Evolutionary conservation across 2,797 vertebrate genomes (phyloP).

Genomic region (Serranus cabrilla): DNA sequence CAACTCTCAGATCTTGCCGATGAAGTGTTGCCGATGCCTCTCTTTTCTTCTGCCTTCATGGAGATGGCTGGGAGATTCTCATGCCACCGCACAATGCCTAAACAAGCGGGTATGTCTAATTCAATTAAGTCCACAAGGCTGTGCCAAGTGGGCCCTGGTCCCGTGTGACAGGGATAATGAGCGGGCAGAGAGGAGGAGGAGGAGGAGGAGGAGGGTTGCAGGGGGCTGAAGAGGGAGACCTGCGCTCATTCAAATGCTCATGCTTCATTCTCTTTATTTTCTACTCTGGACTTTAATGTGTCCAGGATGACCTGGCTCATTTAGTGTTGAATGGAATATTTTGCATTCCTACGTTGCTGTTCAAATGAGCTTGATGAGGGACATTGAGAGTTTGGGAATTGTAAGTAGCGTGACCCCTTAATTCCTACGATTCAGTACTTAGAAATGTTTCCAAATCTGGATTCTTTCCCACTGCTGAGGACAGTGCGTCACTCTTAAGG

Average conservation of each 20-base stretch:
- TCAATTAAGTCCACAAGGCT: conserved; percentile 88
- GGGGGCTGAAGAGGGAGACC: conserved; percentile 57
- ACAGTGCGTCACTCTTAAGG: conserved; percentile 38
- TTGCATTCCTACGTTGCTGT: conserved; percentile 76
- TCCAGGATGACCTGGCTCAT: conserved; percentile 76
- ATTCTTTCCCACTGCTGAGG: conserved; percentile 52
- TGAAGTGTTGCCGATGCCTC: conserved; percentile 83
- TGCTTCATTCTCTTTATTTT: conserved; percentile 67
- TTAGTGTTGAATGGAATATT: conserved; percentile 78
- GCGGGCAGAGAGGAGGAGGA: conserved; percentile 70
- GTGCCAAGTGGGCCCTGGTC: conserved; percentile 86
- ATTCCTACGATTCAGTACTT: conserved; percentile 59
- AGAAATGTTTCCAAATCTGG: conserved; percentile 59
- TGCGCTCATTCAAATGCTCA: conserved; percentile 79
- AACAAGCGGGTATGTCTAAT: conserved; percentile 91
- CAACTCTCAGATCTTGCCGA: conserved; percentile 83
- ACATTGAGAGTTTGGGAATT: conserved; percentile 66
- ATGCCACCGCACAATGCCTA: conserved; percentile 86
- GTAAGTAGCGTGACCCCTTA: conserved; percentile 59
- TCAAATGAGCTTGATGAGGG: conserved; percentile 69
- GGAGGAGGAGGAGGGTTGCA: conserved; percentile 30
- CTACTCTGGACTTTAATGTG: conserved; percentile 76
- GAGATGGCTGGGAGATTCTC: conserved; percentile 84
- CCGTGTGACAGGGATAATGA: conserved; percentile 88
- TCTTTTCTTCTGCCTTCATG: conserved; percentile 74